These are phyloP conservation scores for Polyergus mexicanus DNA, from an alignment of 1,140 invertebrate genomes.

Conservation along the genomic window DNA sequence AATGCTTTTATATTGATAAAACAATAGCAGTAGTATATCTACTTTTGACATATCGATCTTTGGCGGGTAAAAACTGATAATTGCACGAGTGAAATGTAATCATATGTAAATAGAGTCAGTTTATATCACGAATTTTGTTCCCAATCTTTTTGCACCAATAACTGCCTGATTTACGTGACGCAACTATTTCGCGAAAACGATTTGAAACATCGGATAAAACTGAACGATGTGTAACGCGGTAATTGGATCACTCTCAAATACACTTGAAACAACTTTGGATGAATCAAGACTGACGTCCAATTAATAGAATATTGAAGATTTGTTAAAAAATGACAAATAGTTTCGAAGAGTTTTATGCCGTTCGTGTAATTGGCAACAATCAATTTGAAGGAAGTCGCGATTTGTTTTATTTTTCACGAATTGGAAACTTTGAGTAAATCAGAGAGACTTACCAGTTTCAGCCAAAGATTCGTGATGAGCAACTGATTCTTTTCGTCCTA, in stretches of 20 bases:
- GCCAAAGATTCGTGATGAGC: conserved; percentile 97
- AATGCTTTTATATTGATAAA: neutral
- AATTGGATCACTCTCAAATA: neutral
- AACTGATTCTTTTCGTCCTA: conserved; percentile 97
- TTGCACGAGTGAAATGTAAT: neutral
- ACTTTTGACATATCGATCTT: neutral
- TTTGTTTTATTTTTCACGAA: conserved; percentile 25
- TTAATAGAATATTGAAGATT: conserved; percentile 26
- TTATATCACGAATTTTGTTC: conserved; percentile 23
- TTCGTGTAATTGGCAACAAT: conserved; percentile 40
- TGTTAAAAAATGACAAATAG: conserved; percentile 32
- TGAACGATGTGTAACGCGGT: neutral
- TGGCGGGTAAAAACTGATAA: conserved; percentile 10
- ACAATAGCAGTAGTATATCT: neutral
- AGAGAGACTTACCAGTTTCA: conserved; percentile 92
- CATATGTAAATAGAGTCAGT: conserved; percentile 5
- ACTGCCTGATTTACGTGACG: conserved; percentile 2
- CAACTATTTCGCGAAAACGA: conserved; percentile 13
- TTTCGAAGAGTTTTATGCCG: neutral
- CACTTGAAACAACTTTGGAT: neutral
- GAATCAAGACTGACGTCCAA: conserved; percentile 8
- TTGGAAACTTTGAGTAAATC: conserved; percentile 13
- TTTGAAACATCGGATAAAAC: neutral
- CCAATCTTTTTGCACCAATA: neutral
- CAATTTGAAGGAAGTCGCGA: conserved; percentile 15